These are phyloP conservation scores for Datnioides undecimradiatus DNA, from an alignment of 2,113 vertebrate genomes.

Conservation along the genomic window DNA sequence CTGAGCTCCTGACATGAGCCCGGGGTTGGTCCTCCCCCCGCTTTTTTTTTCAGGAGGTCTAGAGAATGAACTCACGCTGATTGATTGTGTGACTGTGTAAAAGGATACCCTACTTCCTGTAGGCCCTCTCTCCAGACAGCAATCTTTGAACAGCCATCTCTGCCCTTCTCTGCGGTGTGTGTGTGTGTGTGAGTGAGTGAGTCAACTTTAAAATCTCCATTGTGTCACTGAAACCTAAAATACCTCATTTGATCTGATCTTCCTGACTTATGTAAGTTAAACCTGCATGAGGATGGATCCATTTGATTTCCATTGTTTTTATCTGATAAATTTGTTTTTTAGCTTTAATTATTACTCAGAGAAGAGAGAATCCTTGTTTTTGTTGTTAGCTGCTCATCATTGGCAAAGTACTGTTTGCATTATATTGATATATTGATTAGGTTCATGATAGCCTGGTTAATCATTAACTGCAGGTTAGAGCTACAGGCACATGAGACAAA, in stretches of 20 bases:
- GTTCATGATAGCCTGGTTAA: not conserved
- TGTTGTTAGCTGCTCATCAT: not conserved
- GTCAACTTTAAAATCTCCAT: slow-evolving; percentile 32
- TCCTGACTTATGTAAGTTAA: not conserved
- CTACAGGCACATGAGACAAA: too few species aligned
- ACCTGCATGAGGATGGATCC: slow-evolving; percentile 7
- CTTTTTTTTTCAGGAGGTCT: slow-evolving; percentile 65
- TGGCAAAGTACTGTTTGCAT: not conserved
- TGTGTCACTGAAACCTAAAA: slow-evolving; percentile 7
- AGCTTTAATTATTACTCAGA: not conserved
- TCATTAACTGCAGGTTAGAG: too few species aligned
- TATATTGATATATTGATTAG: too few species aligned
- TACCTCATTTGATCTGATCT: slow-evolving; percentile 3
- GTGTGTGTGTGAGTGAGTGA: slow-evolving; percentile 22
- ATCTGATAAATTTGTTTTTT: slow-evolving; percentile 13
- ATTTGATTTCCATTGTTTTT: not conserved
- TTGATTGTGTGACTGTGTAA: slow-evolving; percentile 84
- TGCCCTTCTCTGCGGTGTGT: slow-evolving; percentile 29
- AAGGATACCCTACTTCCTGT: slow-evolving; percentile 83
- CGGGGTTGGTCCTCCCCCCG: not conserved
- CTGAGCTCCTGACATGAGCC: slow-evolving; percentile 46
- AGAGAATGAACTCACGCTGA: slow-evolving; percentile 83
- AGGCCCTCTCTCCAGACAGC: slow-evolving; percentile 74
- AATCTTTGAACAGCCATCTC: slow-evolving; percentile 66
- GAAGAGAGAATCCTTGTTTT: not conserved